Percentiles rank a stretch among this genome's conserved stretches.
Evolutionary conservation across 2,113 vertebrate species (phyloP).

Genomic region (Piprites chloris): DNA sequence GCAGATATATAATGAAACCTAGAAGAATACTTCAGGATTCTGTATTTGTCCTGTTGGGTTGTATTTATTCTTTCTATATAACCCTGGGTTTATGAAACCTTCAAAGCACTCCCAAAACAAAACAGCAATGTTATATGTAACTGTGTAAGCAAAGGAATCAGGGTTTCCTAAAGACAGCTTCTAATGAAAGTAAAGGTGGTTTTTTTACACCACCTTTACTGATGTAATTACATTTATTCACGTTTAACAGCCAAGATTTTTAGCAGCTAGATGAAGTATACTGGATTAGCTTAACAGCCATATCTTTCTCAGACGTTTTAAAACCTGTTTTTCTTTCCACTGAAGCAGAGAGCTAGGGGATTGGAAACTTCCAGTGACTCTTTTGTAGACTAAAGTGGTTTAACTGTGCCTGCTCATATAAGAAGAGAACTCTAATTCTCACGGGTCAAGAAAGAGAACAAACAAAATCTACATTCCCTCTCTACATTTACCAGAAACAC

Average conservation of each 20-base stretch:
- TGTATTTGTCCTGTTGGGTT: constrained; percentile 6
- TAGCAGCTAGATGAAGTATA: not conserved
- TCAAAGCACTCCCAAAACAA: not conserved
- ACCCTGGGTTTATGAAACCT: not conserved
- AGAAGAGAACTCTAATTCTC: not conserved
- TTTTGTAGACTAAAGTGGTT: not conserved
- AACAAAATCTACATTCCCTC: not conserved
- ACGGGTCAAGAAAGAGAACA: not conserved
- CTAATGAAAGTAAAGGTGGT: not conserved
- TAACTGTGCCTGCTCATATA: not conserved
- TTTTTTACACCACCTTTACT: not conserved
- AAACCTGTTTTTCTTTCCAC: not conserved
- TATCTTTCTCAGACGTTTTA: not conserved
- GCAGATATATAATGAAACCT: not conserved
- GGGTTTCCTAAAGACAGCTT: constrained; percentile 3
- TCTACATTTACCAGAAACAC: not conserved
- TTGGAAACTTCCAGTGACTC: not conserved
- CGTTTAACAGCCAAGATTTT: not conserved
- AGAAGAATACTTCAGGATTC: not conserved
- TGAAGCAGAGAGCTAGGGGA: not conserved
- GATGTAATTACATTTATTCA: constrained; percentile 18
- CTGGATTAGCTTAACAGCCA: not conserved
- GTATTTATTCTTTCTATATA: constrained; percentile 29
- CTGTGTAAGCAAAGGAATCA: not conserved
- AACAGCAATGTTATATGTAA: not conserved